Evolutionary conservation across 2,888 invertebrate species (phyloP).

Genomic region (Drosophila greeni): DNA sequence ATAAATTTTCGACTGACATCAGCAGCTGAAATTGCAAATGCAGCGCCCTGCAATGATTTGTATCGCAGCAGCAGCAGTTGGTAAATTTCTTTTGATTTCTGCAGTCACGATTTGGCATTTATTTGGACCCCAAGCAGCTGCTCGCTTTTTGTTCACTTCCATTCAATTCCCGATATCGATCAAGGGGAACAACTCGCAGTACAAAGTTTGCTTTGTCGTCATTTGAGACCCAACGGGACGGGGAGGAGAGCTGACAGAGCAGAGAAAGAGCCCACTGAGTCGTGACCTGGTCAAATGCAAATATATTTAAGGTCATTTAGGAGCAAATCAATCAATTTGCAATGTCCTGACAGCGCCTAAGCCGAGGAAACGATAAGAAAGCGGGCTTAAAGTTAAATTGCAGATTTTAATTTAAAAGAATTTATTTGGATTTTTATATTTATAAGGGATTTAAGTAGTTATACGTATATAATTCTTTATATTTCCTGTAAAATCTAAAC

Average conservation of each 20-base stretch:
- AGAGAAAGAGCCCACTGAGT: slow-evolving; percentile 19
- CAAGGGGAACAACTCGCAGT: slow-evolving; percentile 29
- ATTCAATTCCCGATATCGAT: slow-evolving; percentile 26
- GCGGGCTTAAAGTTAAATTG: background rate
- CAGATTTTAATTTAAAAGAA: background rate
- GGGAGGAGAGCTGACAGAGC: slow-evolving; percentile 9
- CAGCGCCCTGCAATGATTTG: slow-evolving; percentile 48
- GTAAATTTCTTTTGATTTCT: slow-evolving; percentile 33
- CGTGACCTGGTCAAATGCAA: slow-evolving; percentile 36
- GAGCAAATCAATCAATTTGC: slow-evolving; percentile 33
- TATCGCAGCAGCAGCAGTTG: slow-evolving; percentile 34
- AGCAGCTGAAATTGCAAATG: slow-evolving; percentile 38
- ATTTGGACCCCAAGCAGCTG: slow-evolving; percentile 22
- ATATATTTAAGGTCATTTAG: slow-evolving; percentile 27
- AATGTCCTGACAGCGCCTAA: slow-evolving; percentile 1
- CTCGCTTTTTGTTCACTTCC: slow-evolving; percentile 12
- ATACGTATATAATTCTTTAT: too few relatives aligned
- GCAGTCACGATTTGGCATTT: slow-evolving; percentile 42
- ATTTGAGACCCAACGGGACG: slow-evolving; percentile 16
- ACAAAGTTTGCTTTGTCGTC: slow-evolving; percentile 28
- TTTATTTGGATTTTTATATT: too few relatives aligned
- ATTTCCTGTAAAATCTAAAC: too few relatives aligned
- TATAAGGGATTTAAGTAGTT: too few relatives aligned
- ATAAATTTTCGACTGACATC: slow-evolving; percentile 51
- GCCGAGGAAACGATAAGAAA: background rate